Base-by-base conservation (phyloP, 92 coral and sea anemone genomes). In the Anthopleura xanthogrammica region DNA sequence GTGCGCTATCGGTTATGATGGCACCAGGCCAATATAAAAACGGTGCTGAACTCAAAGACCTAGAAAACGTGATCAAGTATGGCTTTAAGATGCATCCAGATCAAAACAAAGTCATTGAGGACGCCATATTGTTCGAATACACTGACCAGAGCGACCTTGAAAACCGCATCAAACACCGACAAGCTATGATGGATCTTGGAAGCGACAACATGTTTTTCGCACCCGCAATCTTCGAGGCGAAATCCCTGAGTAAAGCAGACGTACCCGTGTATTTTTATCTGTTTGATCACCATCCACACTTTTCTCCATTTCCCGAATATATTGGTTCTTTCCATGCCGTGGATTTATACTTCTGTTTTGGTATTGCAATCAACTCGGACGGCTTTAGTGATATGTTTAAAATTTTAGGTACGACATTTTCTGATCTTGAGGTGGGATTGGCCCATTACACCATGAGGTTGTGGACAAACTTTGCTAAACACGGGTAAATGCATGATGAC, bases 171-270 rank as follows among this genome's bases (percentile, higher is more conserved):
- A 65, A 74, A 22, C 72, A 16, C 42, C 95, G 92, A 0, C 77
- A 75, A 64, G 83, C 80, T 11, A 13, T 83, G 19, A 43, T 87
- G 23, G 89, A 89, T 5, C 10, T 78, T 2, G 43, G 10, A 14
- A 64, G 83, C 0, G 92, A 92, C 14, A 20, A 16, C 2, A 23
- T 76, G 1, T 92, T 92, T 42, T 83, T 29, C 13, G 90, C 92
- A 3, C 95, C 95, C 46, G 87, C 86, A 19, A 57, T 86, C 17
- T 70, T 41, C 16, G 95, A 86, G 43, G 90, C 92, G 20, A 75
- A 60, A 29, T 79, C 89, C 10, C 82, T 84, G 41, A 57, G 71
- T 29, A 29, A 29, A 29, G 36, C 54, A 77, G 77, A 52, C 11
- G 14, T 41, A 12, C 76, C 74, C 8, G 62, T 82, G 29, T 87